Evolutionary conservation across 2,113 vertebrate species (phyloP).

Genomic region (Oreocharis arfaki): DNA sequence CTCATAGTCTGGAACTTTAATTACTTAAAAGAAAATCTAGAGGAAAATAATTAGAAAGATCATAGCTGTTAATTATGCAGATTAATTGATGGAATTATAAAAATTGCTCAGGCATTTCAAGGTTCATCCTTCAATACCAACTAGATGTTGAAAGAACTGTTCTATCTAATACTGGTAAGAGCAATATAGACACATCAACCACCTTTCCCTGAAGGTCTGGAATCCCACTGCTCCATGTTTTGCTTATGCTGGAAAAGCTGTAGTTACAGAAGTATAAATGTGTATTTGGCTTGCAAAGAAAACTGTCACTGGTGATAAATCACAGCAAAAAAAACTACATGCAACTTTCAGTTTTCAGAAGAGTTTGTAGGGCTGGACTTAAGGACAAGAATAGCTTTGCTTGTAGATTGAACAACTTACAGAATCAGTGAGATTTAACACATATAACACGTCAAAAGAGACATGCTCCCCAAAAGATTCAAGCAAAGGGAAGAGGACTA

Average conservation of each 20-base stretch:
- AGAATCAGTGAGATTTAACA: neutral
- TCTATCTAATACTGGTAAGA: neutral
- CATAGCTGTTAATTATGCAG: neutral
- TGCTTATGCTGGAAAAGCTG: neutral
- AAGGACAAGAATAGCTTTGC: neutral
- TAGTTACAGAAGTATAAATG: neutral
- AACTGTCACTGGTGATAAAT: neutral
- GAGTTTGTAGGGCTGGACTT: neutral
- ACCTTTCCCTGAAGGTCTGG: neutral
- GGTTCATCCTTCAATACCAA: neutral
- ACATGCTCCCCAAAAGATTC: neutral
- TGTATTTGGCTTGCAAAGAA: neutral
- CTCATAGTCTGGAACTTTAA: neutral
- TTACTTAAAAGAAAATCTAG: neutral
- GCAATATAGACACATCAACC: neutral
- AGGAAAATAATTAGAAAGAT: neutral
- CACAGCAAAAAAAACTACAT: neutral
- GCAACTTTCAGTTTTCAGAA: neutral
- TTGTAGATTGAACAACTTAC: neutral
- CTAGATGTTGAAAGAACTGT: neutral
- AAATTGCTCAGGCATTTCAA: neutral
- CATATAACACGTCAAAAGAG: rapidly evolving
- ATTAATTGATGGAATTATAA: neutral
- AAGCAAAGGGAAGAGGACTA: neutral
- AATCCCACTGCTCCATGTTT: neutral